Conservation (phyloP, 2,888 invertebrate genomes). For the Cryptocephalus moraei region DNA sequence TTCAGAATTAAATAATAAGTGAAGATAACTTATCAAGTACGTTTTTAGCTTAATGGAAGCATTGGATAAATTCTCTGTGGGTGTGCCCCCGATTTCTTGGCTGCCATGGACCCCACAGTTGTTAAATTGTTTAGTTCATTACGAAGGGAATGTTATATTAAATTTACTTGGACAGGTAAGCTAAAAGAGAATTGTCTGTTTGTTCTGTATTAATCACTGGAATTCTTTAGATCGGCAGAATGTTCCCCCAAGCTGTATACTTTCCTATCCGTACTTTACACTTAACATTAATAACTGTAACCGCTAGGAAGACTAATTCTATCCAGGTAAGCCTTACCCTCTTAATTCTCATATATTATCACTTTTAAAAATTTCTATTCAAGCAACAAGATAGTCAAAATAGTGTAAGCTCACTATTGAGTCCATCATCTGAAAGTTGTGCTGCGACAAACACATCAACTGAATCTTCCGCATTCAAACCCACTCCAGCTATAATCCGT, state of each 20-base stretch:
- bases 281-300: constrained; percentile 79
- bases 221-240: constrained; percentile 62
- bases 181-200: no score
- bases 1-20: no score
- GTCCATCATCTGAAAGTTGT: neutral
- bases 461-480: constrained; percentile 64
- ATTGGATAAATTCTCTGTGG: constrained; percentile 85
- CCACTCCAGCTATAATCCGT: constrained; percentile 91
- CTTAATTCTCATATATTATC: no score
- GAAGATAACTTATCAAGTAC: neutral
- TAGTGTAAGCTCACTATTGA: no score
- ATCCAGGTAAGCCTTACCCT: constrained; percentile 17
- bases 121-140: constrained; percentile 81
- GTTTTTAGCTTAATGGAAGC: constrained; percentile 65
- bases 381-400: no score
- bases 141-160: constrained; percentile 82
- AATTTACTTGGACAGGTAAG: constrained; percentile 78
- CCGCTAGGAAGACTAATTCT: constrained; percentile 51
- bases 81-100: constrained; percentile 92
- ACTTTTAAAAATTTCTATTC: no score
- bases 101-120: constrained; percentile 95
- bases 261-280: constrained; percentile 92
- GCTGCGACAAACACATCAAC: neutral
- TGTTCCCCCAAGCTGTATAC: constrained; percentile 95
- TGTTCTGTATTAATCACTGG: no score